Evolutionary conservation across 2,888 invertebrate genomes (phyloP).

Genomic region (Oscheius sp.): DNA sequence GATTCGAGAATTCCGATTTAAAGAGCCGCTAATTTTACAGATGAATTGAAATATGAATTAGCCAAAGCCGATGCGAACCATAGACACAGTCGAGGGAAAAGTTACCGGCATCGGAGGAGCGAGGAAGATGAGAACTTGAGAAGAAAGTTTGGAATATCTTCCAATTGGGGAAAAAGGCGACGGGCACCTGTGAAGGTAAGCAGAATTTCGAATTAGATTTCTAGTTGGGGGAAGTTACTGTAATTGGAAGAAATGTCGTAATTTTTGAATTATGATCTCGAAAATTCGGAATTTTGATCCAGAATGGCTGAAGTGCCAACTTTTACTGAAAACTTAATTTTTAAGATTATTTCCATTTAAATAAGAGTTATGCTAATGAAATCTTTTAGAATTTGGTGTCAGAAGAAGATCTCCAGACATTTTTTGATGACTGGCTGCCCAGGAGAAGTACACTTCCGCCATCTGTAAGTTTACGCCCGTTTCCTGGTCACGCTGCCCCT

Average conservation of each 20-base stretch:
- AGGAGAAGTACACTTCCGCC: conserved; percentile 25
- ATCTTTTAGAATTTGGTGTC: conserved; percentile 12
- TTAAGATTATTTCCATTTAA: too few relatives aligned
- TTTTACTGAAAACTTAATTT: too few relatives aligned
- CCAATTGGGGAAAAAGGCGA: not conserved
- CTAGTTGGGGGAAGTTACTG: not conserved
- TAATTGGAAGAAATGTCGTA: too few relatives aligned
- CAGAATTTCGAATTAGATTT: too few relatives aligned
- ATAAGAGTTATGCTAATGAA: not conserved
- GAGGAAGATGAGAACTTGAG: not conserved
- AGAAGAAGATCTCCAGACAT: conserved; percentile 6
- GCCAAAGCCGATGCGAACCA: conserved; percentile 24
- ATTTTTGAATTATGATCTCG: too few relatives aligned
- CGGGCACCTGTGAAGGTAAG: conserved; percentile 15
- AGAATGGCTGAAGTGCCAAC: too few relatives aligned
- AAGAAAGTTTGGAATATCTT: not conserved
- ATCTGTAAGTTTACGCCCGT: not conserved
- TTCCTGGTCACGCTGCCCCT: too few relatives aligned
- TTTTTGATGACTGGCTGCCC: conserved; percentile 25
- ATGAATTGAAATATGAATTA: conserved; percentile 7
- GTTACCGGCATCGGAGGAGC: conserved; percentile 25
- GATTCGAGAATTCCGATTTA: too few relatives aligned
- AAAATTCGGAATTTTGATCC: too few relatives aligned
- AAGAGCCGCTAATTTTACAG: not conserved
- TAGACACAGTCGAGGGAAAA: not conserved